phyloP scores from a whole-genome alignment of 2,888 invertebrate genomes.

The Eupithecia dodoneata region DNA sequence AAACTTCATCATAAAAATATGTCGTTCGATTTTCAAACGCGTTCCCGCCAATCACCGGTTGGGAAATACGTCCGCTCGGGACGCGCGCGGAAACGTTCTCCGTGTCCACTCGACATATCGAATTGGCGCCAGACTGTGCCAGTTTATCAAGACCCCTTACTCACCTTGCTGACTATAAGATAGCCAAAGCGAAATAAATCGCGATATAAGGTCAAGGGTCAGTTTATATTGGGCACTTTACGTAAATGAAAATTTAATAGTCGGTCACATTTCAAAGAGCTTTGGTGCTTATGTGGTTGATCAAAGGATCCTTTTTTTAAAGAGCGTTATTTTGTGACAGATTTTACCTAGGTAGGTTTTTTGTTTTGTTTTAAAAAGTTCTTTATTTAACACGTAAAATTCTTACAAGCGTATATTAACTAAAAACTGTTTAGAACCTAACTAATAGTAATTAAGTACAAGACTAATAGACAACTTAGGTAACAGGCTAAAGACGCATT shows the following conservation, averaged over 20 bases:
- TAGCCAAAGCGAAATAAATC: constrained; percentile 17
- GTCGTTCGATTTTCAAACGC: constrained; percentile 26
- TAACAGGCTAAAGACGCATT: no score
- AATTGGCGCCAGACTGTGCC: constrained; percentile 59
- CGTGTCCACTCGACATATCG: constrained; percentile 51
- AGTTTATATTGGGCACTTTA: constrained; percentile 41
- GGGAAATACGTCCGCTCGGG: constrained; percentile 62
- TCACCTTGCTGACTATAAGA: constrained; percentile 32
- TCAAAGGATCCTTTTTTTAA: neutral
- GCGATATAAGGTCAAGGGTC: constrained; percentile 48
- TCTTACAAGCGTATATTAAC: no score
- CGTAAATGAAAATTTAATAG: constrained; percentile 29
- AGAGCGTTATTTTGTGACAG: neutral
- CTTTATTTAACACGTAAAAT: no score
- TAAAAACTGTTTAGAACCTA: no score
- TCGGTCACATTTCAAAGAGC: constrained; percentile 35
- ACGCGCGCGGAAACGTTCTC: constrained; percentile 59
- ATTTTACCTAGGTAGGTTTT: neutral
- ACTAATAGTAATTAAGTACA: no score
- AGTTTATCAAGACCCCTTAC: constrained; percentile 50
- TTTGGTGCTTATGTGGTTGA: constrained; percentile 33
- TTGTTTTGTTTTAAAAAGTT: neutral
- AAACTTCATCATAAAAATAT: constrained; percentile 7
- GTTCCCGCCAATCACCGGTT: constrained; percentile 30
- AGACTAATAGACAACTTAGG: no score